Evolutionary conservation across 2,888 invertebrate genomes (phyloP).

Genomic region (Amblyjoppa proteus): DNA sequence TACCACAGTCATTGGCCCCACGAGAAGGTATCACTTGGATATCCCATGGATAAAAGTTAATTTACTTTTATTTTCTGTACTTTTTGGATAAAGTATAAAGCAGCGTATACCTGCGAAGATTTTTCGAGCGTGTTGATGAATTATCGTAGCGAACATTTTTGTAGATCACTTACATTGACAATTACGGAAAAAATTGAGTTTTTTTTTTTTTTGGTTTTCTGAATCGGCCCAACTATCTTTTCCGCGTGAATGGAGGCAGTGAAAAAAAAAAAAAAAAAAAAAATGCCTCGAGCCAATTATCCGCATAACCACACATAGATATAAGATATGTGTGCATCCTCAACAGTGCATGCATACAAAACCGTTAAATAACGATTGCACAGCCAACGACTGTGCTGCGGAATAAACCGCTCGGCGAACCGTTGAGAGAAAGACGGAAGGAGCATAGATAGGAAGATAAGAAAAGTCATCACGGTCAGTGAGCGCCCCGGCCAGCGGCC

Average conservation of each 20-base stretch:
- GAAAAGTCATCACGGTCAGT: slow-evolving; percentile 80
- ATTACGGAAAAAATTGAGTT: too few relatives aligned
- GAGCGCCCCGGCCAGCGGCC: slow-evolving; percentile 71
- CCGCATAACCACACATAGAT: neutral
- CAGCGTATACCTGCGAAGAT: neutral
- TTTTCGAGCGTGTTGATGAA: neutral
- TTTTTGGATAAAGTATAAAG: neutral
- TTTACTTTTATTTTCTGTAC: neutral
- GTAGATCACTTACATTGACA: too few relatives aligned
- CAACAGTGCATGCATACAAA: neutral
- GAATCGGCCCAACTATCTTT: too few relatives aligned
- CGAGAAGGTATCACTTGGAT: neutral
- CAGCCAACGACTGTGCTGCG: slow-evolving; percentile 20
- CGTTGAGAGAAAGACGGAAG: slow-evolving; percentile 48
- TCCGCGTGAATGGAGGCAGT: too few relatives aligned
- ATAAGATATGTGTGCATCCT: neutral
- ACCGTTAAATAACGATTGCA: slow-evolving; percentile 6
- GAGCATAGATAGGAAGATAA: slow-evolving; percentile 62
- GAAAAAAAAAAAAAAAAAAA: neutral
- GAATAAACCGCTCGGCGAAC: neutral
- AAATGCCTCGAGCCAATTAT: neutral
- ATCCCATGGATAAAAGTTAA: neutral
- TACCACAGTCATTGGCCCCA: slow-evolving; percentile 26
- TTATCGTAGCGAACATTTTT: neutral
- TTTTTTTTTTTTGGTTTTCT: too few relatives aligned